Evolutionary conservation across 1,140 invertebrate genomes (phyloP), one percentile per base, ranked within the genome.

Genomic region (Zeugodacus cucurbitae): DNA sequence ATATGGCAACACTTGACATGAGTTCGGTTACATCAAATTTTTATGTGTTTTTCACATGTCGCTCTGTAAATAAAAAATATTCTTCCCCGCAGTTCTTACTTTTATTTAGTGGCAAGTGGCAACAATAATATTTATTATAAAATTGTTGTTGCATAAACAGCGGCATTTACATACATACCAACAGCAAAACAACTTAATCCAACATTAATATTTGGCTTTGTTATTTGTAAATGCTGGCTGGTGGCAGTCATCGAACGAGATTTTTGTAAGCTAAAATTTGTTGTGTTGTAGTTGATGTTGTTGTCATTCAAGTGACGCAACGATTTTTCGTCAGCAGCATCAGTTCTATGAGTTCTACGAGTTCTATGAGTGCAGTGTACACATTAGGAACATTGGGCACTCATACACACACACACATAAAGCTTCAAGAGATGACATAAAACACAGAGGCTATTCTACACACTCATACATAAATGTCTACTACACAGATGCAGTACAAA

Each of bases 281-380:
- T 62, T 59, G 58, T 62, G 58, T n/a, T 62, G n/a, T 7, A n/a
- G 41, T 48, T 82, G 17, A 48, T 82, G 37, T 29, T 82, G 37
- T 29, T 82, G 74, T 48, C n/a, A 82, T 48, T 82, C 41, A 82
- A 82, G 41, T 82, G 44, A 48, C n/a, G 41, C 41, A 82, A 48
- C 41, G 26, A 82, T 82, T 48, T 82, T 82, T 54, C 22, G 44
- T 26, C 22, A n/a, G 70, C 22, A 29, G 14, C 34, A 22, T 14
- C 22, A 34, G 2, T n/a, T 10, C 26, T n/a, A n/a, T n/a, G n/a
- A n/a, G n/a, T n/a, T n/a, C n/a, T n/a, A n/a, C n/a, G n/a, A n/a
- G n/a, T n/a, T 82, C 74, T n/a, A n/a, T n/a, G 41, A 82, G 74
- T 48, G 74, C 41, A 82, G 37, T 54, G 41, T 29, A 82, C 34